Percentiles rank a stretch among this genome's conserved stretches.
Conservation (phyloP, 2,888 invertebrate genomes). For the Heliconius sara region DNA sequence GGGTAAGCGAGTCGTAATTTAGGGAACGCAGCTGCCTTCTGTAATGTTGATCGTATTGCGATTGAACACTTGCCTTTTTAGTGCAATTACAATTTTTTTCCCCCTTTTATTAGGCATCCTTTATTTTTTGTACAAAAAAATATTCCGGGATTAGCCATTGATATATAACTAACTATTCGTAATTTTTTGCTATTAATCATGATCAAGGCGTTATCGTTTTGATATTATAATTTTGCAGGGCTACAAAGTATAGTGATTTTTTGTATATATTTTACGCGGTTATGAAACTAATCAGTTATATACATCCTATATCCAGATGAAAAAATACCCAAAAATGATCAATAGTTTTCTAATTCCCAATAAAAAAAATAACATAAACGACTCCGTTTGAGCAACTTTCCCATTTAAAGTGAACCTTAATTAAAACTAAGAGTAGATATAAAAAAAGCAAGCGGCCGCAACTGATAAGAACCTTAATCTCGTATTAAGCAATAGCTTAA, state of each 20-base stretch:
- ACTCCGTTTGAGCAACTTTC: constrained; percentile 62
- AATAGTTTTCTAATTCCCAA: not conserved
- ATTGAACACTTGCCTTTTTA: constrained; percentile 69
- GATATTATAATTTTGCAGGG: too few relatives aligned
- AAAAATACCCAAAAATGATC: not conserved
- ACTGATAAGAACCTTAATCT: constrained; percentile 73
- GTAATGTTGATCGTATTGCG: constrained; percentile 82
- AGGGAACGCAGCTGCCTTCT: constrained; percentile 78
- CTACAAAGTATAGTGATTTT: too few relatives aligned
- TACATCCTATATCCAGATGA: too few relatives aligned
- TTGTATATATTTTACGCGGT: too few relatives aligned
- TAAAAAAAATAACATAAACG: not conserved
- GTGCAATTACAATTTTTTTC: constrained; percentile 52
- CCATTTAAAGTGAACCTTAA: constrained; percentile 76
- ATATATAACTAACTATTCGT: not conserved
- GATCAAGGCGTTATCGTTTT: too few relatives aligned
- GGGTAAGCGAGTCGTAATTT: constrained; percentile 75
- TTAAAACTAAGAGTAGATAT: constrained; percentile 72
- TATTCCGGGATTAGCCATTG: not conserved
- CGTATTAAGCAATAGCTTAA: constrained; percentile 73
- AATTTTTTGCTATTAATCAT: not conserved
- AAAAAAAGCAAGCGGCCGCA: constrained; percentile 61
- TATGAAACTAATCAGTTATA: too few relatives aligned
- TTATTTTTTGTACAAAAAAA: not conserved
- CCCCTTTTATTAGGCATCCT: not conserved